phyloP scores from a whole-genome alignment of 1,140 invertebrate species.

The Drosophila nigromelanica region DNA sequence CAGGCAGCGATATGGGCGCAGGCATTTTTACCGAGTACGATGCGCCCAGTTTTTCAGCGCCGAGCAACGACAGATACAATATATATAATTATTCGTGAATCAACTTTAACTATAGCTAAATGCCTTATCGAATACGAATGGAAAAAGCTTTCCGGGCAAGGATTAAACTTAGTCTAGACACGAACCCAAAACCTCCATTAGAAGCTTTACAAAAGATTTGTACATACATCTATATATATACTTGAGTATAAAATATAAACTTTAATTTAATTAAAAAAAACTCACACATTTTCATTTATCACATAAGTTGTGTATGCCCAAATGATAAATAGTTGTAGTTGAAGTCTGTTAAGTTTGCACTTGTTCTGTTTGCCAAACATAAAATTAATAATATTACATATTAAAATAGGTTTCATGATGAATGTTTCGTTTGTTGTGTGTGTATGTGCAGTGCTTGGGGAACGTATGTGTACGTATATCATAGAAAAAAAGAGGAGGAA shows the following conservation, averaged over 20 bases:
- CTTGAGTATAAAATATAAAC: conserved; percentile 34
- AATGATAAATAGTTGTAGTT: conserved; percentile 34
- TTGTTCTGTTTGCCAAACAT: conserved; percentile 59
- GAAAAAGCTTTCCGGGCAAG: conserved; percentile 11
- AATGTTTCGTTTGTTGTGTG: conserved; percentile 19
- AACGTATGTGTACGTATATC: conserved; percentile 14
- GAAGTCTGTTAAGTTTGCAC: conserved; percentile 59
- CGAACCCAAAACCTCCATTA: conserved; percentile 5
- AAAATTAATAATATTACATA: conserved; percentile 37
- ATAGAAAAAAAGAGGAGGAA: conserved; percentile 5
- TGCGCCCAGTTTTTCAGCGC: conserved; percentile 16
- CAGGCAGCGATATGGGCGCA: conserved; percentile 26
- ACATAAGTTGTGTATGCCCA: conserved; percentile 41
- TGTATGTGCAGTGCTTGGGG: conserved; percentile 7
- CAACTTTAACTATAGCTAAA: background rate
- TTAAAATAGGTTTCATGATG: conserved; percentile 16
- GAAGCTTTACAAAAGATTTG: conserved; percentile 9
- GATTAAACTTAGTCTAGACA: conserved; percentile 16
- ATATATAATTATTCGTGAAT: conserved; percentile 5
- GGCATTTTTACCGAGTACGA: conserved; percentile 20
- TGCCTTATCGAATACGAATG: background rate
- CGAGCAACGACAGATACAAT: conserved; percentile 1
- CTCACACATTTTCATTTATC: conserved; percentile 50
- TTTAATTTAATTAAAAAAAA: conserved; percentile 46
- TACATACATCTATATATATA: background rate